Percentiles rank a stretch among this genome's conserved stretches.
These are phyloP conservation scores for Corythornis leucogaster DNA, from an alignment of 2,797 vertebrate genomes.

Conservation along the genomic window DNA sequence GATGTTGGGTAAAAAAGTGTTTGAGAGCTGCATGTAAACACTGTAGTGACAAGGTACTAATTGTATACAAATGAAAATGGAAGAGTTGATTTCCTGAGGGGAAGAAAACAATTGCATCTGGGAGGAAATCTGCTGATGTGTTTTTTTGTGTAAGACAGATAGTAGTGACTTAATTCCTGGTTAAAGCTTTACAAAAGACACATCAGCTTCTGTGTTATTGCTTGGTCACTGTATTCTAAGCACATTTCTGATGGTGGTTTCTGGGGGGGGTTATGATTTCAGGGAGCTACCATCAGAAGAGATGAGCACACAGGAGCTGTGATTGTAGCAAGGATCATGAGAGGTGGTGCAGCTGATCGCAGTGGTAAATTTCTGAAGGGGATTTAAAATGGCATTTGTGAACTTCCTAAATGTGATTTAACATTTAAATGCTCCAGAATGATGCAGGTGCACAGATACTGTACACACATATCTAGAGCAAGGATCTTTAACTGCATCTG, in stretches of 20 bases:
- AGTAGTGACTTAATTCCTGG: neutral
- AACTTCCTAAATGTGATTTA: neutral
- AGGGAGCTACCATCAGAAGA: slow-evolving; percentile 94
- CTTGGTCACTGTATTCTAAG: neutral
- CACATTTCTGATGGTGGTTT: neutral
- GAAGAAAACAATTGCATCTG: neutral
- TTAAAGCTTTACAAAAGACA: neutral
- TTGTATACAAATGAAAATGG: neutral
- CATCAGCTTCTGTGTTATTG: neutral
- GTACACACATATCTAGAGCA: neutral
- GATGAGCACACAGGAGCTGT: slow-evolving; percentile 91
- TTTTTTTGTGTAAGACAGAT: neutral
- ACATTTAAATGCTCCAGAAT: neutral
- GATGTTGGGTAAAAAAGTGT: neutral
- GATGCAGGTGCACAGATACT: rapidly evolving
- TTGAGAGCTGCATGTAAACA: neutral
- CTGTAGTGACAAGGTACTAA: neutral
- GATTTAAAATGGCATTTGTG: neutral
- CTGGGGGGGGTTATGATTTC: neutral
- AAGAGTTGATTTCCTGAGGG: neutral
- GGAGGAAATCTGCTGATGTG: neutral
- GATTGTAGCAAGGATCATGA: slow-evolving; percentile 93
- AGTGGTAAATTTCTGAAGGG: slow-evolving; percentile 83
- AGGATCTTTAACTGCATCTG: neutral
- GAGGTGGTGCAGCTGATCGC: slow-evolving; percentile 92